Conservation (phyloP, 2,888 invertebrate species). For the Cerastoderma edule region DNA sequence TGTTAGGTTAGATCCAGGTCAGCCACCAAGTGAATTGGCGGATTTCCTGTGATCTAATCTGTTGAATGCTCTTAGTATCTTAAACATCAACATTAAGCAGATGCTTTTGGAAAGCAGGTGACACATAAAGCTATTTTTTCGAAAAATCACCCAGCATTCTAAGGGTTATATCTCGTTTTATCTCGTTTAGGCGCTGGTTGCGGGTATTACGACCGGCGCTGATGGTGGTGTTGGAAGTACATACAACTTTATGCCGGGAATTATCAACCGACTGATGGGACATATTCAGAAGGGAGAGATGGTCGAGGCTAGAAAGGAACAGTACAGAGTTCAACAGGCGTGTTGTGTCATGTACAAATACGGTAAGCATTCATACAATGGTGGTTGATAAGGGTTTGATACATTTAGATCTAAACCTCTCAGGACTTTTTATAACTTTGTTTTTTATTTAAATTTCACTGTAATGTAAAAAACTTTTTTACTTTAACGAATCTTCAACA, state of each 20-base stretch:
- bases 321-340: slow-evolving; percentile 63
- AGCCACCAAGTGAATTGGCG: too few relatives aligned
- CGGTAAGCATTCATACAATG: slow-evolving; percentile 54
- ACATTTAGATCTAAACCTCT: too few relatives aligned
- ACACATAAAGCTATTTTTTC: too few relatives aligned
- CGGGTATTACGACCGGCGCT: slow-evolving; percentile 68
- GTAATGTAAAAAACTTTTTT: background rate
- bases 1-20: too few relatives aligned
- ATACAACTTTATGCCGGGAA: slow-evolving; percentile 65
- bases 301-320: slow-evolving; percentile 60
- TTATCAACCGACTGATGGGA: slow-evolving; percentile 60
- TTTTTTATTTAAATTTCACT: background rate
- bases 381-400: too few relatives aligned
- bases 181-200: slow-evolving; percentile 70
- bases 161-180: too few relatives aligned
- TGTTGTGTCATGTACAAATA: slow-evolving; percentile 64
- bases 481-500: background rate
- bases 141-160: too few relatives aligned
- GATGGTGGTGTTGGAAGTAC: slow-evolving; percentile 72
- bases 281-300: slow-evolving; percentile 56
- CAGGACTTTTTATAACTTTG: too few relatives aligned
- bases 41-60: too few relatives aligned
- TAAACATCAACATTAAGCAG: too few relatives aligned
- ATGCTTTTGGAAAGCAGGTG: too few relatives aligned
- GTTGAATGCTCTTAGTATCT: too few relatives aligned